Evolutionary conservation across 2,113 vertebrate genomes (phyloP).

Genomic region (Lasiurus borealis): DNA sequence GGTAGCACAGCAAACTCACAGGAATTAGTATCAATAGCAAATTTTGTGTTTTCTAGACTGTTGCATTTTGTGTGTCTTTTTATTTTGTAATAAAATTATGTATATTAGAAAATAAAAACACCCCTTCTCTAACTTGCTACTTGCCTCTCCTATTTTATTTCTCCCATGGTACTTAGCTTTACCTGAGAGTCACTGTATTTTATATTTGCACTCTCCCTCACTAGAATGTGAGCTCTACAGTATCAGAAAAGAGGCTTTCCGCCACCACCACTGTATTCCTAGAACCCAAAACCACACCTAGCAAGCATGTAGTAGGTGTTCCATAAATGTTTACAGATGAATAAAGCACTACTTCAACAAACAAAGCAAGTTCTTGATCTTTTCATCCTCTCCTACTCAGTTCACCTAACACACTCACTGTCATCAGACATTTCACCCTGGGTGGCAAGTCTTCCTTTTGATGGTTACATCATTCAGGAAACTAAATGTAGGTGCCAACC

Average conservation of each 20-base stretch:
- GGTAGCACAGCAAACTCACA: too few relatives aligned
- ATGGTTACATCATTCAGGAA: constrained; percentile 35
- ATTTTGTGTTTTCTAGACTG: too few relatives aligned
- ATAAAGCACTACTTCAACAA: constrained; percentile 32
- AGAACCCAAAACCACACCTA: not conserved
- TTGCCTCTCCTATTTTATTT: constrained; percentile 49
- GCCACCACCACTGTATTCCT: not conserved
- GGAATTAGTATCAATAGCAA: too few relatives aligned
- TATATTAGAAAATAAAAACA: too few relatives aligned
- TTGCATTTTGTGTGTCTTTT: too few relatives aligned
- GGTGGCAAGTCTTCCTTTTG: not conserved
- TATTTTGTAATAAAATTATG: too few relatives aligned
- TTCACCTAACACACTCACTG: not conserved
- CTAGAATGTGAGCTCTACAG: not conserved
- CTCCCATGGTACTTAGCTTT: constrained; percentile 18
- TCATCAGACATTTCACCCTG: not conserved
- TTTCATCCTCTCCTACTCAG: not conserved
- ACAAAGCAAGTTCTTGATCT: not conserved
- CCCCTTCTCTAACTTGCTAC: not conserved
- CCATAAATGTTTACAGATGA: constrained; percentile 14
- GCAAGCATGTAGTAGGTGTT: not conserved
- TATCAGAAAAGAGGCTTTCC: not conserved
- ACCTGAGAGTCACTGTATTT: constrained; percentile 10
- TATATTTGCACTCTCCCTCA: not conserved
- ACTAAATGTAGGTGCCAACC: not conserved